These are phyloP conservation scores for Biston betularia DNA, from an alignment of 2,888 invertebrate species.

Conservation along the genomic window DNA sequence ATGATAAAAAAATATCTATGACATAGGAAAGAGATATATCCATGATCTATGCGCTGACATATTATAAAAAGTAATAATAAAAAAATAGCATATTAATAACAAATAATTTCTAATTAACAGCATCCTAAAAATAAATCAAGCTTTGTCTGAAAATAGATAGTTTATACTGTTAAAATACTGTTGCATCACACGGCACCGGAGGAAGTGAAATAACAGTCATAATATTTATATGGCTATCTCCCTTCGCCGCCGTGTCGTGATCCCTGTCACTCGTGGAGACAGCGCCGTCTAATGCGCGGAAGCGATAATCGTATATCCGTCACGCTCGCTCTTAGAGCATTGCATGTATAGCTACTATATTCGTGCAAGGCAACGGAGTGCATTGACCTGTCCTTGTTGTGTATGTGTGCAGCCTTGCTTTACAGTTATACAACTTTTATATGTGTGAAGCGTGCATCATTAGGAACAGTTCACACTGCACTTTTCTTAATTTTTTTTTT, in stretches of 20 bases:
- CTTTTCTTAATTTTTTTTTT: slow-evolving; percentile 25
- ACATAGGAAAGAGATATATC: too few relatives aligned
- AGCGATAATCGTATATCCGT: slow-evolving; percentile 54
- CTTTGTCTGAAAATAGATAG: slow-evolving; percentile 81
- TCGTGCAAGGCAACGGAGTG: slow-evolving; percentile 84
- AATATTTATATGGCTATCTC: slow-evolving; percentile 83
- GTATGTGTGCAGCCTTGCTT: slow-evolving; percentile 84
- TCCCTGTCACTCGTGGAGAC: slow-evolving; percentile 72
- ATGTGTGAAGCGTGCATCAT: slow-evolving; percentile 78
- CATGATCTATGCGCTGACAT: too few relatives aligned
- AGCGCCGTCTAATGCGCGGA: slow-evolving; percentile 63
- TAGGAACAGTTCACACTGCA: slow-evolving; percentile 72
- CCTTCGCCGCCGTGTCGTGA: slow-evolving; percentile 65
- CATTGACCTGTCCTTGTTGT: slow-evolving; percentile 86
- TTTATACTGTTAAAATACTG: slow-evolving; percentile 73
- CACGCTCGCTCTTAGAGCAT: slow-evolving; percentile 57
- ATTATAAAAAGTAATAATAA: background rate
- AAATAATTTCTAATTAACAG: slow-evolving; percentile 45
- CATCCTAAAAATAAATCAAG: slow-evolving; percentile 66
- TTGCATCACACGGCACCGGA: slow-evolving; percentile 85
- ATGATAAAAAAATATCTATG: too few relatives aligned
- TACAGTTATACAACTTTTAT: slow-evolving; percentile 75
- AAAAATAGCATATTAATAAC: slow-evolving; percentile 13
- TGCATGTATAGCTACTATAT: slow-evolving; percentile 63
- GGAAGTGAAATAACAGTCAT: slow-evolving; percentile 86